Evolutionary conservation across 2,113 vertebrate species (phyloP), one percentile per base, ranked within the genome.

Genomic region (Oryzias javanicus): DNA sequence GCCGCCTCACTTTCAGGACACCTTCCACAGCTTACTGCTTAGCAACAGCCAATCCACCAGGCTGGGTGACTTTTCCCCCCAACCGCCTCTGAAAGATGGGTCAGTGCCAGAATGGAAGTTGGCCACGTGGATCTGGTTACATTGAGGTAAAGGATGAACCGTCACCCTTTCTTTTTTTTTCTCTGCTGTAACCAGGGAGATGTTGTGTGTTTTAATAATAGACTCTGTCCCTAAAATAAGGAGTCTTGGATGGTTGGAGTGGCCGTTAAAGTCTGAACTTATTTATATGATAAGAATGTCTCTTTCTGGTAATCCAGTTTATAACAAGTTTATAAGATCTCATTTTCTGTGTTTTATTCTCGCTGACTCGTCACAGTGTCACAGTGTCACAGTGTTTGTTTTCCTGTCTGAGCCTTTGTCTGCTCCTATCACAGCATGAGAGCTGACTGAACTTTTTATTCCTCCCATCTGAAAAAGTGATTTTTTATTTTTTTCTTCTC

Each of bases 1-100:
- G 81, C 78, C 67, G 69, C 74, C 57, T 54, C 13, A 61, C 58
- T 74, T 18, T 53, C 81, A 70, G 79, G 77, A 82, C 85, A 82
- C 80, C 85, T 91, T 86, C 77, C 72, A 77, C 85, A 86, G 83
- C 89, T 81, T 80, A 90, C 91, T 90, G 90, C 91, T 93, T 92
- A 91, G 91, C 91, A 92, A 93, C 91, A 93, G 88, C 89, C 90
- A 91, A 91, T 89, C 84, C 74, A 70, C 80, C 70, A 49, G 70
- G 81, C 76, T 20, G 66, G 83, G 77, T 53, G 59, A 81, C 87
- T 86, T 19, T 84, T 76, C 85, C 52, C 72, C 79, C 91, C 91
- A 91, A 91, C 91, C 79, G 86, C 67, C 54, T 53, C n/a, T 18
- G 47, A 74, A 82, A 82, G 84, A 66, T 41, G 69, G 80, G 83